These are phyloP conservation scores for Dynastes tityus DNA, from an alignment of 2,888 invertebrate genomes.

Conservation along the genomic window DNA sequence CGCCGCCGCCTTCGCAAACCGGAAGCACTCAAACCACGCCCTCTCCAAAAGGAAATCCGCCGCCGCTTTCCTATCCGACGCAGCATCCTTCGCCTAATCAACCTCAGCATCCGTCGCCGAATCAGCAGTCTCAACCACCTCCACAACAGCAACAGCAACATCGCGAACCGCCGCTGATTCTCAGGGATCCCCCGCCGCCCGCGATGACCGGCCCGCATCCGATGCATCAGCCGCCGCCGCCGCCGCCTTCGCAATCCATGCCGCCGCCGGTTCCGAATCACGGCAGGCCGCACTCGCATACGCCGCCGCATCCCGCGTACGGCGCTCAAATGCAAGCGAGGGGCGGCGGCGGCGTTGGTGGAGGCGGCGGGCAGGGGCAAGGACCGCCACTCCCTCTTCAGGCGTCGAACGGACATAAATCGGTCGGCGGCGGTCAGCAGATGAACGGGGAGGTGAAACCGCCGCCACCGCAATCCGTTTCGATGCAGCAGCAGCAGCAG, in stretches of 20 bases:
- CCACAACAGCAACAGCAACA: conserved; percentile 27
- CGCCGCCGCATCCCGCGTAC: conserved; percentile 59
- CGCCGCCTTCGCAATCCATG: conserved; percentile 65
- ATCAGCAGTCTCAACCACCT: conserved; percentile 44
- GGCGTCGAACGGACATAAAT: conserved; percentile 48
- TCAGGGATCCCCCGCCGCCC: conserved; percentile 52
- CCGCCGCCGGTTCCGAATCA: conserved; percentile 54
- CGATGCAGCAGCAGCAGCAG: conserved; percentile 52
- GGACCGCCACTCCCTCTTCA: conserved; percentile 46
- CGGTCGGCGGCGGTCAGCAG: conserved; percentile 60
- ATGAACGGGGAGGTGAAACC: conserved; percentile 63
- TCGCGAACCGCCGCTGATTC: conserved; percentile 37
- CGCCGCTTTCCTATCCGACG: conserved; percentile 48
- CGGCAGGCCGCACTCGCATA: conserved; percentile 59
- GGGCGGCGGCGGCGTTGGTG: not conserved
- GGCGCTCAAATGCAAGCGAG: conserved; percentile 45
- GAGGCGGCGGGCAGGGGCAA: conserved; percentile 27
- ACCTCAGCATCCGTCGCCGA: conserved; percentile 51
- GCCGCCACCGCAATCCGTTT: conserved; percentile 23
- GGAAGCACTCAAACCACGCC: conserved; percentile 67
- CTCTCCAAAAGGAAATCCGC: conserved; percentile 61
- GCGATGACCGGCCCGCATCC: conserved; percentile 59
- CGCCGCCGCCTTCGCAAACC: conserved; percentile 72
- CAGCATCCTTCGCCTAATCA: conserved; percentile 57
- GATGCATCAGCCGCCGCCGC: conserved; percentile 65